Conservation (phyloP, 2,888 invertebrate genomes). For the Chelonus formosanus region DNA sequence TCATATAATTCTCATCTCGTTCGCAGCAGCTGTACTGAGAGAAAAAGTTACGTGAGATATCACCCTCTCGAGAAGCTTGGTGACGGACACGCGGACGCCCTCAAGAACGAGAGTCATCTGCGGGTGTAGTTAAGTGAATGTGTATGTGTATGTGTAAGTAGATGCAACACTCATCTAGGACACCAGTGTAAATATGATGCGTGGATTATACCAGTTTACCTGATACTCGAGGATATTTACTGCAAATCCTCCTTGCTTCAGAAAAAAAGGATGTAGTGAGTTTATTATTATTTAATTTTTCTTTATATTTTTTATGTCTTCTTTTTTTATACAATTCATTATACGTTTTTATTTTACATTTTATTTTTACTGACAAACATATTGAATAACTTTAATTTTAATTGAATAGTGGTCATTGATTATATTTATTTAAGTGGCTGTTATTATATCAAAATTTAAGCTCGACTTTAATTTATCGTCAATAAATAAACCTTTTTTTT, state of each 20-base stretch:
- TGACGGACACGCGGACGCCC: conserved; percentile 8
- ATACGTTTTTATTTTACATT: too few species aligned
- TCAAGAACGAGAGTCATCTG: conserved; percentile 6
- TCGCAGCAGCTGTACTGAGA: conserved; percentile 3
- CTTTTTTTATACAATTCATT: not conserved
- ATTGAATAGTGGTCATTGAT: too few species aligned
- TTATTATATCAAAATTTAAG: too few species aligned
- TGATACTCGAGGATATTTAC: conserved; percentile 41
- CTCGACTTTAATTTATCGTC: too few species aligned
- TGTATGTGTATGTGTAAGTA: conserved; percentile 14
- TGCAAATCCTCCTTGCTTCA: conserved; percentile 9
- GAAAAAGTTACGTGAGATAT: conserved; percentile 1
- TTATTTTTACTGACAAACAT: too few species aligned
- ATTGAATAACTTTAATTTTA: too few species aligned
- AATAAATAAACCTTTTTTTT: too few species aligned
- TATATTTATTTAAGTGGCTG: too few species aligned
- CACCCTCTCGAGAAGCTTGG: conserved; percentile 2
- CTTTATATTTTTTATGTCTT: not conserved
- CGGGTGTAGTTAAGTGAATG: not conserved
- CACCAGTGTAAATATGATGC: conserved; percentile 50
- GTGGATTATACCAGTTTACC: conserved; percentile 56
- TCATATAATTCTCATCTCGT: conserved; percentile 5
- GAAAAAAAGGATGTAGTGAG: conserved; percentile 44
- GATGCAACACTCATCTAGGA: conserved; percentile 22
- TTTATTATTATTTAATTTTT: conserved; percentile 13